Conservation (phyloP, 2,797 vertebrate species). For the Borostomias antarcticus region DNA sequence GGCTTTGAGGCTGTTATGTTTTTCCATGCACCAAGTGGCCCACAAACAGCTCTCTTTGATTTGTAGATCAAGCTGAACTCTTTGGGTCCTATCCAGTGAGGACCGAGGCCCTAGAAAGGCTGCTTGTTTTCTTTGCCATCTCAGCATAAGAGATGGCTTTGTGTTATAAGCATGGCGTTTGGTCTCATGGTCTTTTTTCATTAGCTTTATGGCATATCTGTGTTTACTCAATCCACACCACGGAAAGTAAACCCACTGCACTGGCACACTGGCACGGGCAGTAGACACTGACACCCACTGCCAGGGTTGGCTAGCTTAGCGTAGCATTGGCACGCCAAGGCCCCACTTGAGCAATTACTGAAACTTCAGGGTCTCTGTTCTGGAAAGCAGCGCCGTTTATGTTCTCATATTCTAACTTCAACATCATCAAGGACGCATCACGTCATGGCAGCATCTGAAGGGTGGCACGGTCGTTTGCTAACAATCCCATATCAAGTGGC, state of each 20-base stretch:
- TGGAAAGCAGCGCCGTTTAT: no score
- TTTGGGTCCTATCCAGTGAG: conserved; percentile 56
- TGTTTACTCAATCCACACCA: conserved; percentile 62
- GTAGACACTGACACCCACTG: conserved; percentile 16
- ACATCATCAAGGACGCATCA: conserved; percentile 25
- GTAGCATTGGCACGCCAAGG: conserved; percentile 5
- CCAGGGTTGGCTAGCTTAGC: conserved; percentile 17
- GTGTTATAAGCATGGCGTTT: conserved; percentile 58
- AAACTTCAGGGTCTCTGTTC: conserved; percentile 28
- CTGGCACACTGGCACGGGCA: conserved; percentile 34
- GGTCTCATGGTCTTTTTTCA: conserved; percentile 36
- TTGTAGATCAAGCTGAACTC: conserved; percentile 58
- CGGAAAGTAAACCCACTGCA: conserved; percentile 53
- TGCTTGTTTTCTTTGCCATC: conserved; percentile 70
- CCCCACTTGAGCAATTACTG: conserved; percentile 28
- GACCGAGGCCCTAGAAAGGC: conserved; percentile 49
- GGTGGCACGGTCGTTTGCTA: not conserved
- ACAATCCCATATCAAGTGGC: conserved; percentile 24
- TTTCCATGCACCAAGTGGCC: conserved; percentile 59
- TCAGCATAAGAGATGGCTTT: conserved; percentile 66
- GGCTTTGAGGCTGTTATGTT: conserved; percentile 55
- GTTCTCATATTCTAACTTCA: conserved; percentile 8
- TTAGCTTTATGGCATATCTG: conserved; percentile 59
- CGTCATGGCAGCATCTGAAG: conserved; percentile 17
- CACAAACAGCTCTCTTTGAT: conserved; percentile 63